Percentiles rank a stretch among this genome's conserved stretches.
Conservation (phyloP, 1,140 invertebrate species). For the Fopius arisanus region DNA sequence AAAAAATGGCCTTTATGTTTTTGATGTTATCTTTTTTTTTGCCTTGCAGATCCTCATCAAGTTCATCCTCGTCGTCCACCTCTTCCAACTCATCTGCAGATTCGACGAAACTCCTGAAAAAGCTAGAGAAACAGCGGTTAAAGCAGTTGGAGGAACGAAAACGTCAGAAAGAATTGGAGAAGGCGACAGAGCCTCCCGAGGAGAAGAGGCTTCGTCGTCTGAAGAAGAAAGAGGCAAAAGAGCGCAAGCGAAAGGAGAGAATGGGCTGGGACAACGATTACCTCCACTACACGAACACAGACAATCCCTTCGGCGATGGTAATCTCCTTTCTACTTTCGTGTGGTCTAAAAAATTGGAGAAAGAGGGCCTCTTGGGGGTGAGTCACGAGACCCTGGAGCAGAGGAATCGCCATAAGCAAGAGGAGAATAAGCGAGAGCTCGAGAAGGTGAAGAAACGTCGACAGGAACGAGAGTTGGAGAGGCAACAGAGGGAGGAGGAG, state of each 20-base stretch:
- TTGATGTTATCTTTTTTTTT: slow-evolving; percentile 5
- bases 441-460: slow-evolving; percentile 93
- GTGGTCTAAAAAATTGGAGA: slow-evolving; percentile 96
- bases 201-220: slow-evolving; percentile 89
- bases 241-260: slow-evolving; percentile 83
- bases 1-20: too few relatives aligned
- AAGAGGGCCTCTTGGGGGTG: slow-evolving; percentile 87
- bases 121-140: slow-evolving; percentile 76
- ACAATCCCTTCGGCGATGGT: slow-evolving; percentile 98
- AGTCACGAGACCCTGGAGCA: slow-evolving; percentile 85
- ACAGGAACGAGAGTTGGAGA: slow-evolving; percentile 88
- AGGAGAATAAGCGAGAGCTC: slow-evolving; percentile 88
- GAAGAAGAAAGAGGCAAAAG: slow-evolving; percentile 91
- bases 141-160: slow-evolving; percentile 73
- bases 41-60: slow-evolving; percentile 34
- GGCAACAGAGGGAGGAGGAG: slow-evolving; percentile 90
- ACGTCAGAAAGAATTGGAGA: slow-evolving; percentile 82
- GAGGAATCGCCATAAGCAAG: slow-evolving; percentile 84
- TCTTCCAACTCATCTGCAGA: slow-evolving; percentile 63
- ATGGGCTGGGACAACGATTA: slow-evolving; percentile 98
- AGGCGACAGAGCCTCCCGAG: slow-evolving; percentile 93
- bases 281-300: slow-evolving; percentile 94
- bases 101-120: slow-evolving; percentile 74
- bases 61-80: slow-evolving; percentile 41
- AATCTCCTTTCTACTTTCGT: slow-evolving; percentile 93